phyloP scores from a whole-genome alignment of 2,888 invertebrate genomes.

The Peribatodes rhomboidaria region DNA sequence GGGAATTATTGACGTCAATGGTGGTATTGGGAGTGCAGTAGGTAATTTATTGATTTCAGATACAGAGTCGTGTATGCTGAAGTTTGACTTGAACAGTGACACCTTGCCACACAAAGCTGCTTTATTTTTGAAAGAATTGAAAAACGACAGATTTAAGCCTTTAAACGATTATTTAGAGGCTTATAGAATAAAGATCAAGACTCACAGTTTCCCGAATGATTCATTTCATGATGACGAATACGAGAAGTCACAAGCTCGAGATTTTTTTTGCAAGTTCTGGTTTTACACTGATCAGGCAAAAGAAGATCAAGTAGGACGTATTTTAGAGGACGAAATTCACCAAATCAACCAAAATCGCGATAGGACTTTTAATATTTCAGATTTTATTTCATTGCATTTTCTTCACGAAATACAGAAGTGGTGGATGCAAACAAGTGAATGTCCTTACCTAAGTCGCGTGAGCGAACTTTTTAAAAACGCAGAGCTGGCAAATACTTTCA shows the following conservation, averaged over 20 bases:
- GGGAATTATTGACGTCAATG: conserved; percentile 50
- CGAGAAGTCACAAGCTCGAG: conserved; percentile 51
- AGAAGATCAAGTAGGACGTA: conserved; percentile 54
- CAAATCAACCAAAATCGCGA: conserved; percentile 32
- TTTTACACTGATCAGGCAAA: conserved; percentile 62
- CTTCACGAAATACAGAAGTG: conserved; percentile 63
- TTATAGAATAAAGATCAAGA: conserved; percentile 51
- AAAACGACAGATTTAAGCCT: conserved; percentile 22
- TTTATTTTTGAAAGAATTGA: conserved; percentile 40
- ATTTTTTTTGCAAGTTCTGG: conserved; percentile 57
- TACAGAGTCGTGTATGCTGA: conserved; percentile 44
- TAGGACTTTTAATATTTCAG: conserved; percentile 49
- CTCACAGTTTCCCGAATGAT: conserved; percentile 53
- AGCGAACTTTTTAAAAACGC: conserved; percentile 54
- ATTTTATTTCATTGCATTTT: conserved; percentile 57
- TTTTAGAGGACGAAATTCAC: conserved; percentile 55
- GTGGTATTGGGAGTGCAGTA: conserved; percentile 56
- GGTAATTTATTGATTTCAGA: conserved; percentile 55
- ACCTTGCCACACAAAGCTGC: conserved; percentile 47
- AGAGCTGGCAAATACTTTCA: conserved; percentile 56
- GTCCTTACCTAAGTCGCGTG: conserved; percentile 51
- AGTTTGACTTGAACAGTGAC: conserved; percentile 47
- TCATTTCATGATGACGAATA: conserved; percentile 50
- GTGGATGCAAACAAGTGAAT: conserved; percentile 56
- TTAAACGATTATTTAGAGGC: conserved; percentile 27